Conservation (phyloP, 2,113 vertebrate species). For the Shinisaurus crocodilurus region DNA sequence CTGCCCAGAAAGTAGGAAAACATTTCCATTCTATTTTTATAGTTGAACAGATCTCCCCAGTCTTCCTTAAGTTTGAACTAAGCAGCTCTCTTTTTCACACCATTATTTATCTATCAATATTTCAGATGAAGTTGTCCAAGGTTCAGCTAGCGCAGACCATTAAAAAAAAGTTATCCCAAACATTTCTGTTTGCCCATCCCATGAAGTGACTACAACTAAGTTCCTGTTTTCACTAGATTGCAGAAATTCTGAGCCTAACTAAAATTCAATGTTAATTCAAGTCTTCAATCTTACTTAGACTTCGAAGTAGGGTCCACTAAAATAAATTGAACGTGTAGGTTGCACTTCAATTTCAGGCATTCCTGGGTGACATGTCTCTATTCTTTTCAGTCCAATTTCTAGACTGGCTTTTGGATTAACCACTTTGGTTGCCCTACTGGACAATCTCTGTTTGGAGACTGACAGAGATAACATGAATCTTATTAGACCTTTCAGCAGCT, state of each 20-base stretch:
- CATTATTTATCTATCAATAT: neutral
- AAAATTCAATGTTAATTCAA: neutral
- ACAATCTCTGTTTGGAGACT: neutral
- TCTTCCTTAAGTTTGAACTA: neutral
- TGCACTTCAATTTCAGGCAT: neutral
- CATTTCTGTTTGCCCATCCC: neutral
- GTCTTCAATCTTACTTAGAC: neutral
- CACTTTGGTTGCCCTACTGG: neutral
- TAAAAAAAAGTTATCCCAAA: neutral
- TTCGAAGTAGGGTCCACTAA: neutral
- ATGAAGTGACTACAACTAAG: neutral
- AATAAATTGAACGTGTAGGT: neutral
- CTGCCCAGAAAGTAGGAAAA: conserved; percentile 29
- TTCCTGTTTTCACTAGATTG: neutral
- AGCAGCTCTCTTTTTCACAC: neutral
- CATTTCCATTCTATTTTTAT: conserved; percentile 48
- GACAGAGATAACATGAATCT: neutral
- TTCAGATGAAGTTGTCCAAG: neutral
- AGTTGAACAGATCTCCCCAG: neutral
- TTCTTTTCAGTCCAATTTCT: too few species aligned
- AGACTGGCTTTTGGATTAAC: neutral
- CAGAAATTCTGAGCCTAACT: neutral
- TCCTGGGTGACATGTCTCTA: neutral
- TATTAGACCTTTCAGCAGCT: neutral
- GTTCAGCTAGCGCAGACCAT: neutral